Evolutionary conservation across 1,140 invertebrate genomes (phyloP), one percentile per base, ranked within the genome.

Genomic region (Apis laboriosa): DNA sequence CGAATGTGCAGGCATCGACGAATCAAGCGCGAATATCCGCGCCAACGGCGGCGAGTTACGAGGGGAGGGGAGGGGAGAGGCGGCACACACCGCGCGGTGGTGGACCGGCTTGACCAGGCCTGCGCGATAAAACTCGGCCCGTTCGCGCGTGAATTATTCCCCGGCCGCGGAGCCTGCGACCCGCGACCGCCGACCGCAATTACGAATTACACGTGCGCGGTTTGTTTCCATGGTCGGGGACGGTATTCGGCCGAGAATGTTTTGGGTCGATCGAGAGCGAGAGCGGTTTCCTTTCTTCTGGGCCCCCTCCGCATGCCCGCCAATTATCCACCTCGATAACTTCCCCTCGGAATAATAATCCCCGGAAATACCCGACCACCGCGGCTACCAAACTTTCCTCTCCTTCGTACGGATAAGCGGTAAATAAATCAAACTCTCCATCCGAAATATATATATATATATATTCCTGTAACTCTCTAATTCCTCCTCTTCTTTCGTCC

Each of bases 81-180:
- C 28, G 9, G 49, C 49, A 12, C 68, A 19, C 34, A 34, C 28
- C 28, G 28, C 28, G 28, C 53, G 74, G 34, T n/a, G 56, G 53
- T 61, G 72, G n/a, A 13, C 5, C 21, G 43, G 67, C 64, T 63
- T 61, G 51, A 75, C 70, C 64, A 61, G 73, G 53, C 72, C 21
- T 24, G 17, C 21, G 34, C 74, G 68, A 82, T 88, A 82, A 86
- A 85, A 90, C 79, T 88, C 76, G 75, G 86, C 66, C 78, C 51
- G 70, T 72, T 88, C 78, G 85, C 76, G 88, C 77, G 77, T 89
- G 80, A 89, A 89, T 87, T 89, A 89, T 89, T 89, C 74, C 77
- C 34, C 76, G 75, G 72, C 71, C 67, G 66, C 49, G 56, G 51
- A 63, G 63, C 71, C 80, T 7, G 80, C 67, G 80, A 63, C 75